Evolutionary conservation across 2,888 invertebrate species (phyloP), one percentile per base, ranked within the genome.

Genomic region (Cremastinae sp.): DNA sequence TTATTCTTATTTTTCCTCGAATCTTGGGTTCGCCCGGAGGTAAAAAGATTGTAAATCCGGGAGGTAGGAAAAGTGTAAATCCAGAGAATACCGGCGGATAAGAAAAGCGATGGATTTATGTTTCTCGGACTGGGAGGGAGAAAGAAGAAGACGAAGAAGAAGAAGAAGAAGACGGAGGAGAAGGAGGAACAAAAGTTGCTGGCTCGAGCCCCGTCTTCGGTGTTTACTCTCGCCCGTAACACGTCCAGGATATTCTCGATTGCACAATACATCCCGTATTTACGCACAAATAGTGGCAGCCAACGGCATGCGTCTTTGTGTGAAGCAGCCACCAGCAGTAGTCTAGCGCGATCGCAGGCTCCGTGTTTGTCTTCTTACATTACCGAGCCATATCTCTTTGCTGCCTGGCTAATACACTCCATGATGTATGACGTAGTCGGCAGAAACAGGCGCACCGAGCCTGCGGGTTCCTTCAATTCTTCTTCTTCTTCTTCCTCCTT

Each of bases 351-450:
- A 79, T 84, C 78, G 69, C 69, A 47, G 53, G 43, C 54, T 72
- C 70, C 78, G 75, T 88, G 86, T 88, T 88, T 87, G 84, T 85
- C 84, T 87, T 87, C 87, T 87, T 86, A 88, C 86, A 85, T 88
- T 84, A 83, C 77, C 28, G 65, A 78, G 66, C 61, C 64, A 66
- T 68, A 76, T 76, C 70, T 56, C 61, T 77, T 61, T 41, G 45
- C 34, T 34, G 28, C 28, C 28, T 28, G 41, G 69, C 77, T 74
- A 70, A 77, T 79, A 69, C 34, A 61, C 71, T 69, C 51, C 16
- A n/a, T 54, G 34, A 64, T 69, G 70, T 70, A 72, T 75, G 62
- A 38, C 41, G n/a, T n/a, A n/a, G 64, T 59, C 14, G 36, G 38
- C 20, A 22, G 2, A 16, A 18, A 16, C 2, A 18, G 53, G 51